Percentiles rank a stretch among this genome's conserved stretches.
Evolutionary conservation across 2,113 vertebrate species (phyloP).

Genomic region (Clupea harengus): DNA sequence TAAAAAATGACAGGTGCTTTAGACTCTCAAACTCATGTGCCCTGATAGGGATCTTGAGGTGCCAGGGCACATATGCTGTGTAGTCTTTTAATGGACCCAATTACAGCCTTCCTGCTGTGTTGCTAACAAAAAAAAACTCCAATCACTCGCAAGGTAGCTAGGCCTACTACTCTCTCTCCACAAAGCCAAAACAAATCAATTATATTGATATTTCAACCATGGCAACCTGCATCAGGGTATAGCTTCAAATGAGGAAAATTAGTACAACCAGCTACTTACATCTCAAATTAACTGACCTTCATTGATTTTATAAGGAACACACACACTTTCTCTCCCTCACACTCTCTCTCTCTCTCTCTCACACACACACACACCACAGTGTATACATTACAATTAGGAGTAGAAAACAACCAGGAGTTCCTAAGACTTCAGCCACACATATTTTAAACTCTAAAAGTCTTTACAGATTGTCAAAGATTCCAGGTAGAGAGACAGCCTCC

Average conservation of each 20-base stretch:
- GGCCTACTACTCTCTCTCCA: too few relatives aligned
- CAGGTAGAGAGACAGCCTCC: neutral
- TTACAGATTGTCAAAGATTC: neutral
- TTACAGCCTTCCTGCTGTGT: too few relatives aligned
- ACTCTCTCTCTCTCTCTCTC: neutral
- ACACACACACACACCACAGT: conserved; percentile 6
- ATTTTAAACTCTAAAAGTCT: neutral
- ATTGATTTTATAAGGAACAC: neutral
- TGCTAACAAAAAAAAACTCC: too few relatives aligned
- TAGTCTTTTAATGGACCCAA: too few relatives aligned
- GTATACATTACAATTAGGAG: neutral
- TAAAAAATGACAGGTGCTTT: neutral
- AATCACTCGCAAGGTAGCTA: too few relatives aligned
- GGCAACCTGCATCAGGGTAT: neutral
- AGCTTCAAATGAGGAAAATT: neutral
- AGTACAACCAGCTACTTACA: neutral
- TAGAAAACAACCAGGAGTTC: neutral
- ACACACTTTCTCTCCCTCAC: neutral
- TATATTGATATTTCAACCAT: neutral
- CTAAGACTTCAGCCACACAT: neutral
- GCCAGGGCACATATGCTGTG: too few relatives aligned
- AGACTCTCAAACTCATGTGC: neutral
- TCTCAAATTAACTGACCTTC: neutral
- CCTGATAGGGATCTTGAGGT: too few relatives aligned
- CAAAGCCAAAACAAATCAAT: neutral